Base-by-base conservation (phyloP, 1,140 invertebrate genomes). In the Drosophila nannoptera region DNA sequence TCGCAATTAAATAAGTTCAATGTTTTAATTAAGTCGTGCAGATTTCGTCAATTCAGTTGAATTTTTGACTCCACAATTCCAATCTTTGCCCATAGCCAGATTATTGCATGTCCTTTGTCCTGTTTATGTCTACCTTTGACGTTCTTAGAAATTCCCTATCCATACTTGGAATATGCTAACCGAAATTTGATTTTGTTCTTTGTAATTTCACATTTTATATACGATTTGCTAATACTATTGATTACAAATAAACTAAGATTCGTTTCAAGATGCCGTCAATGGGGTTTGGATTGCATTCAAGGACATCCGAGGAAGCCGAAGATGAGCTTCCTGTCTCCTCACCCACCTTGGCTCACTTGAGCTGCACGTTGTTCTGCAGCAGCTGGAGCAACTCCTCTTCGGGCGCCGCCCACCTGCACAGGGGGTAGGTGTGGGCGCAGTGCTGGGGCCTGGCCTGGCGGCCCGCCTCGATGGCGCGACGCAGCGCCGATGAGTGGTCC, bases 201-300 rank as follows among this genome's bases (percentile, higher is more conserved):
- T 83, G 63, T 72, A 75, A 59, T 61, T 61, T 64, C 69, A 68
- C 56, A 80, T 12, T 35, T 55, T 70, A 65, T 83, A 63, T 81
- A 22, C 22, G 22, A 22, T 65, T 73, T 68, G 77, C 70, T 78
- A 46, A 54, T 69, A 62, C 48, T 52, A 63, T 36, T 54, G 45
- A 72, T 64, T 46, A 69, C 1, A 22, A 69, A 82, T 75, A 82
- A 76, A 76, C 69, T 71, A 56, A 71, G 11, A 62, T 65, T 78
- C 70, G 75, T 77, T 82, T 78, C 50, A 78, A 77, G 59, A 82
- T 83, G 73, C 78, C 77, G 73, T 52, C 63, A 60, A 22, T 35
- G 45, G 40, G 29, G 5, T 9, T 36, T 6, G 6, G 6, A 12
- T 32, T 7, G 22, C 22, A 12, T 33, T 33, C 12, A 8, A 32